A percentile compares a stretch with the other conserved stretches of the same genome.
These are phyloP conservation scores for Athene cunicularia DNA, from an alignment of 2,113 vertebrate species.

Conservation along the genomic window DNA sequence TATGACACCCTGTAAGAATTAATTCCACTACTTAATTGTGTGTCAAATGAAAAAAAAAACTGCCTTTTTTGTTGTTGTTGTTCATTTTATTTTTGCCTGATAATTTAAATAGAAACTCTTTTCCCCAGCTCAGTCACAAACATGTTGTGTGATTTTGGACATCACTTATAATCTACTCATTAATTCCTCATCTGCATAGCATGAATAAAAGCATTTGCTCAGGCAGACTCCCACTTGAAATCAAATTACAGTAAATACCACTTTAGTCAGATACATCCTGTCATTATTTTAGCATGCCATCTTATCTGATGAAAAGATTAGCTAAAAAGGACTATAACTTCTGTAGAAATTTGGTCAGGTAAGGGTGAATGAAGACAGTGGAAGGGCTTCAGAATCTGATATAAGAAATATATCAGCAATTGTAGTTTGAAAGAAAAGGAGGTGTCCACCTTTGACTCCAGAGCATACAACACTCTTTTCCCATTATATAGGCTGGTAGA, in stretches of 20 bases:
- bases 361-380: neutral
- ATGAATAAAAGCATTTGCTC: neutral
- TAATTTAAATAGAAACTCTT: neutral
- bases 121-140: neutral
- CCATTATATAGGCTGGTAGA: rapidly evolving
- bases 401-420: neutral
- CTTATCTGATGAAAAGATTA: neutral
- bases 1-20: neutral
- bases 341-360: neutral
- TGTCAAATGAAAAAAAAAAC: neutral
- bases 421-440: neutral
- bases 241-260: neutral
- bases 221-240: neutral
- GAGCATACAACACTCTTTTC: neutral
- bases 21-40: neutral
- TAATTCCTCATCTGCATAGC: neutral
- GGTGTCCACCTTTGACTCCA: neutral
- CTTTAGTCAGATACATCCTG: neutral
- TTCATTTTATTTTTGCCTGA: neutral
- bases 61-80: neutral
- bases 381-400: neutral
- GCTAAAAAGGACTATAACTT: neutral
- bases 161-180: neutral
- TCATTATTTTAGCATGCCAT: neutral
- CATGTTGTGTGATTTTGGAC: neutral